These are phyloP conservation scores for Crossoptilon crossoptilon DNA, from an alignment of 2,797 vertebrate species.

Conservation along the genomic window DNA sequence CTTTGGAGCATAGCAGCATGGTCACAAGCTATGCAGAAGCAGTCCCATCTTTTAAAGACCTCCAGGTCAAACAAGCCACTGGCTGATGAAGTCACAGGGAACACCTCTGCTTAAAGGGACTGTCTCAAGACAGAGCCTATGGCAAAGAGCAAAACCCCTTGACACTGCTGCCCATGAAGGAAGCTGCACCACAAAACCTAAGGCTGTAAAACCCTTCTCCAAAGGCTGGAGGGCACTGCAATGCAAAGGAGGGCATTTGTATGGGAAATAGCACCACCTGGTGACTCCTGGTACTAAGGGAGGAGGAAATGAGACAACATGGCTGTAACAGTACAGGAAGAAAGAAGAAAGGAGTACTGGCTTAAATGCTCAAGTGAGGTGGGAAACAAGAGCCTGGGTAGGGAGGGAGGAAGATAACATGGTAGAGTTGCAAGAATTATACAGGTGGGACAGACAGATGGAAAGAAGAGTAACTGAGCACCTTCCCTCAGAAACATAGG, in stretches of 20 bases:
- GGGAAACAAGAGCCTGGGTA: background rate
- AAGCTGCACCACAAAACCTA: background rate
- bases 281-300: background rate
- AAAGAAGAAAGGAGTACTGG: background rate
- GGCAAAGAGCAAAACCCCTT: background rate
- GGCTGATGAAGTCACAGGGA: background rate
- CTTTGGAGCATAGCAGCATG: background rate
- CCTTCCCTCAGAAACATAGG: background rate
- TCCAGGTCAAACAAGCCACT: accelerated
- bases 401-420: background rate
- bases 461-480: background rate
- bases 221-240: background rate
- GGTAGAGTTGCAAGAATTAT: background rate
- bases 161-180: background rate
- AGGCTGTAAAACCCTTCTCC: accelerated
- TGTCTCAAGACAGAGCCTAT: background rate
- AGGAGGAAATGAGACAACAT: background rate
- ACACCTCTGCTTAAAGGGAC: background rate
- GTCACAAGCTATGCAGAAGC: background rate
- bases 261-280: constrained; percentile 68
- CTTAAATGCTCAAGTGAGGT: accelerated
- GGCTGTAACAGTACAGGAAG: accelerated
- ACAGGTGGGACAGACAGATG: background rate
- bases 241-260: background rate
- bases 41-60: accelerated